Conservation (phyloP, 2,797 vertebrate genomes). For the Tolypeutes matacus region DNA sequence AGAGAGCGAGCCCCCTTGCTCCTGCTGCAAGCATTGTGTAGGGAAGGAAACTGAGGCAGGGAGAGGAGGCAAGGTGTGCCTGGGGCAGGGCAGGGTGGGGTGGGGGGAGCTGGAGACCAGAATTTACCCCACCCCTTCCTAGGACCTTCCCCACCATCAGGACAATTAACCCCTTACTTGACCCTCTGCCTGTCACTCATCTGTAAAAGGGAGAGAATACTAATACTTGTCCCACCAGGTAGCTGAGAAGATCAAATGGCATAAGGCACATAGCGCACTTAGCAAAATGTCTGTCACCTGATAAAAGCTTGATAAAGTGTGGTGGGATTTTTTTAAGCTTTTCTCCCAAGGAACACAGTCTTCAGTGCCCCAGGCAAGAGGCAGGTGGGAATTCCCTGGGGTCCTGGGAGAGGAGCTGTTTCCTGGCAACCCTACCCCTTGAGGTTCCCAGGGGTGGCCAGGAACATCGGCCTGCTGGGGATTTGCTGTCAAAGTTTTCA, state of each 20-base stretch:
- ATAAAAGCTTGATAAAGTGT: neutral
- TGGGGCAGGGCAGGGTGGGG: too few relatives aligned
- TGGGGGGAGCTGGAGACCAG: neutral
- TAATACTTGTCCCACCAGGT: neutral
- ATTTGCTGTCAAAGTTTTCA: neutral
- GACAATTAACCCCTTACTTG: neutral
- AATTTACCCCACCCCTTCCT: neutral
- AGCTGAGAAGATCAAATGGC: neutral
- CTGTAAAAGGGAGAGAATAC: neutral
- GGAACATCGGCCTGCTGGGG: neutral
- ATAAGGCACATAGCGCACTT: neutral
- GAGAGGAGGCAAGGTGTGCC: neutral
- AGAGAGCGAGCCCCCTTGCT: neutral
- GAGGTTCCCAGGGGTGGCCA: neutral
- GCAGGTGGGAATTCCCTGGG: neutral
- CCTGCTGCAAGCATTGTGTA: neutral
- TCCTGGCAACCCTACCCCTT: neutral
- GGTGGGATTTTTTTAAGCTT: neutral
- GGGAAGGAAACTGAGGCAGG: neutral
- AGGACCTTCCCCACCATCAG: neutral
- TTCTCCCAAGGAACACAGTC: neutral
- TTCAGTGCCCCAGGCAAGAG: neutral
- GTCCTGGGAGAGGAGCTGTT: neutral
- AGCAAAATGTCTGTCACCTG: neutral
- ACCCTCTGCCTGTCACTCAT: neutral